Percentiles rank a stretch among this genome's conserved stretches.
These are phyloP conservation scores for Meta bourneti DNA, from an alignment of 2,888 invertebrate genomes.

Conservation along the genomic window DNA sequence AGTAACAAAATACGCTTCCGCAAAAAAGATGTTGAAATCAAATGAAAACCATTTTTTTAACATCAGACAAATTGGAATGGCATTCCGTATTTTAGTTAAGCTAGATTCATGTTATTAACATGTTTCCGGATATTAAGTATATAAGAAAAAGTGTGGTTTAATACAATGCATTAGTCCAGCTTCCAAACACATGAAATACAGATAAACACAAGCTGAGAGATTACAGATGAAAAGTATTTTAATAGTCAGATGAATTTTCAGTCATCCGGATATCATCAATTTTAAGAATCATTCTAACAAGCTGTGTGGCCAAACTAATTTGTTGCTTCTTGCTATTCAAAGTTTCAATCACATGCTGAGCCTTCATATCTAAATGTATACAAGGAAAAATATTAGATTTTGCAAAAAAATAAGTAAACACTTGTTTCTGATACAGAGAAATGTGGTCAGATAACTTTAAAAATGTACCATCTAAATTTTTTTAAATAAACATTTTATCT, in stretches of 20 bases:
- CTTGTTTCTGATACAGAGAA: not conserved
- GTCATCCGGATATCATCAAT: constrained; percentile 95
- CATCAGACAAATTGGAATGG: not conserved
- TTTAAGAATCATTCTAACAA: constrained; percentile 99
- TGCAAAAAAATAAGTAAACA: constrained; percentile 12
- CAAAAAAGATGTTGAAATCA: not conserved
- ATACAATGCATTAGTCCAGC: constrained; percentile 53
- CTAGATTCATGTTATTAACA: not conserved
- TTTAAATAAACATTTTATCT: no score
- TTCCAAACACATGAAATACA: constrained; percentile 12
- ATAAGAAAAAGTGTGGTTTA: constrained; percentile 21
- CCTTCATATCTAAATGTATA: constrained; percentile 90
- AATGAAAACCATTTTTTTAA: no score
- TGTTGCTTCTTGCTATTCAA: constrained; percentile 98
- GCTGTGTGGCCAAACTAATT: constrained; percentile 96
- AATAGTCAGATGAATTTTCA: constrained; percentile 79
- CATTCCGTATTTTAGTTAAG: not conserved
- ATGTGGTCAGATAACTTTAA: not conserved
- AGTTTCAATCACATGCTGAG: constrained; percentile 97
- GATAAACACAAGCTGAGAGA: constrained; percentile 17
- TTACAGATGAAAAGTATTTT: constrained; percentile 12
- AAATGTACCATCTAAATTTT: not conserved
- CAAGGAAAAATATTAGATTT: constrained; percentile 53
- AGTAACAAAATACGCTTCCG: not conserved
- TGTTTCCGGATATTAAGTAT: not conserved